These are phyloP conservation scores for Hapalemur alaotrensis DNA, from an alignment of 2,797 vertebrate genomes.

Conservation along the genomic window DNA sequence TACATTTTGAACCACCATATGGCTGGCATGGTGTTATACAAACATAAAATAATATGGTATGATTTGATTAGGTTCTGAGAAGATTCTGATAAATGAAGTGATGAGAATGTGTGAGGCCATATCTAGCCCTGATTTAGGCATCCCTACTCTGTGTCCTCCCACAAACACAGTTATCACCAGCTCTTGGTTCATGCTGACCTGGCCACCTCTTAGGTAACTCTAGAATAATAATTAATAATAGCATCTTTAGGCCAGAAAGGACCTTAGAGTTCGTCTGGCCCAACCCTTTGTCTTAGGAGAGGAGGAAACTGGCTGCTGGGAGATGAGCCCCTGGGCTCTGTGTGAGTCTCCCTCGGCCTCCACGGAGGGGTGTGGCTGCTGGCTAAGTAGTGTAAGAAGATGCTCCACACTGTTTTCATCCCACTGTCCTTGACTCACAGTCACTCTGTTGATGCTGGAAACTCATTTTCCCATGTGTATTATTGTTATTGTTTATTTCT, in stretches of 20 bases:
- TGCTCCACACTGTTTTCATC: background rate
- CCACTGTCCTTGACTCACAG: background rate
- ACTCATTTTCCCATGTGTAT: background rate
- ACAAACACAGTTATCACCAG: background rate
- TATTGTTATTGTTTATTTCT: slow-evolving; percentile 45
- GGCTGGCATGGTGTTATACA: background rate
- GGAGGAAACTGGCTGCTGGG: background rate
- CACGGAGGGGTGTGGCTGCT: background rate
- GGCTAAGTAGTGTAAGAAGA: background rate
- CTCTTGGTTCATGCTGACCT: background rate
- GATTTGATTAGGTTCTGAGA: background rate
- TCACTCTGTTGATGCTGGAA: background rate
- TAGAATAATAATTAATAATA: background rate
- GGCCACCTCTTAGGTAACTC: background rate
- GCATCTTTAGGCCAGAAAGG: background rate
- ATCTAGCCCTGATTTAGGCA: background rate
- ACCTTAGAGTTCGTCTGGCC: background rate
- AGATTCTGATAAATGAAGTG: background rate
- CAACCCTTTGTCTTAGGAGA: background rate
- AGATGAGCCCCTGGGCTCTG: background rate
- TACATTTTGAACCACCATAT: background rate
- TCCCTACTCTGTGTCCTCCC: background rate
- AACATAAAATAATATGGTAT: background rate
- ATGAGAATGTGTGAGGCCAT: background rate
- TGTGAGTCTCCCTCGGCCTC: background rate